Evolutionary conservation across 2,113 vertebrate genomes (phyloP), one percentile per base, ranked within the genome.

Genomic region (Crocuta crocuta): DNA sequence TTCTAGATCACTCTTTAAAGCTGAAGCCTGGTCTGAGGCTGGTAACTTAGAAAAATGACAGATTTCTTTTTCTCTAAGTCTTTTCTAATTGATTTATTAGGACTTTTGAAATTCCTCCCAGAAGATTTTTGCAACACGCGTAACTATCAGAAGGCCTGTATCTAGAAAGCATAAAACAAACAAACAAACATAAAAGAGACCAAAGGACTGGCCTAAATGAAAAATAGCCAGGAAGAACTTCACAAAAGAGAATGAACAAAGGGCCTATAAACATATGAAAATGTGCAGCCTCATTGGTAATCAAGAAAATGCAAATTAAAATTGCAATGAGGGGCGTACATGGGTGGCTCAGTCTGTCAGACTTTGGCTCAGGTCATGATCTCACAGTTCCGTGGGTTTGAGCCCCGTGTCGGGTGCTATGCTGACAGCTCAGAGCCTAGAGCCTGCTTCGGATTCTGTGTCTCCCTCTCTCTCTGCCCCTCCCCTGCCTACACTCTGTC

Each of bases 101-200:
- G 61, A 82, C n/a, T 21, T 88, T 58, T 70, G 48, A 92, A 90
- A 55, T 97, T 88, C 74, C 43, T 95, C 23, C 16, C 35, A 68
- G 90, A 50, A 74, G 33, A 28, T 31, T 94, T 93, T 95, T 79
- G 55, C 1, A 65, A 66, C 23, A 70, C 43, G 24, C 12, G 2
- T 19, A 79, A 48, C n/a, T 35, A n/a, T 71, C 63, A 84, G 53
- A 70, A 21, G 65, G 21, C 17, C 70, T 90, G 2, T 53, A 24
- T 85, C 28, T 15, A 89, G 78, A 73, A 78, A 45, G 39, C 43
- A 21, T 89, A 68, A 63, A 71, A 83, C 65, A 95, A 55, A 16
- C 13, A 53, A 61, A 58, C 24, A 35, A 84, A 63, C 17, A 1
- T 91, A 71, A 33, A 28, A 48, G 28, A 21, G 7, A 74, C 17